Evolutionary conservation across 2,888 invertebrate genomes (phyloP), one percentile per base, ranked within the genome.

Genomic region (Galerucella pusilla): DNA sequence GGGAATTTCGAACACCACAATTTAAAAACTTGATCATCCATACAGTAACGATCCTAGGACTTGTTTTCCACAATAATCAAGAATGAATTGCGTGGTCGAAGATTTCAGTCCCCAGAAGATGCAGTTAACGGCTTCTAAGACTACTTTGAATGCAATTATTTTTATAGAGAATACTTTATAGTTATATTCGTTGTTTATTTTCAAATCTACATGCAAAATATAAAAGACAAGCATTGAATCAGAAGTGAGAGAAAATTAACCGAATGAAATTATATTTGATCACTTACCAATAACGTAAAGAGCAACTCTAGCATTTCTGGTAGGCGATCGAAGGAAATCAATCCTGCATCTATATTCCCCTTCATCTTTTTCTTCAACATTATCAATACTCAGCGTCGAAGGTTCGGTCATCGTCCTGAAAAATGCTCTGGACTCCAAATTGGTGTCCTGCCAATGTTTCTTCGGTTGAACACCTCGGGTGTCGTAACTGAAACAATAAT

Each of bases 311-410:
- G 93, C 91, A 86, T 95, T 94, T 80, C 92, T 91, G 11, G 95
- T 95, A 0, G 94, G 94, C 9, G 94, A 94, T 80, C 92, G 91
- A 82, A 92, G 91, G 88, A 94, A 95, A 88, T 96, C 95, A 67
- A 95, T 94, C 74, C 95, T 88, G 86, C 96, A 96, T 76, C 94
- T 90, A 87, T 95, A 95, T 80, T 94, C 90, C 9, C 94, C 95
- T 69, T 93, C 93, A 86, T 96, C 95, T 20, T 90, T 87, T 80
- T 91, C 90, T 77, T 88, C 88, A 74, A 94, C 89, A 80, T 89
- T 91, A 85, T 92, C 91, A 73, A 93, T 91, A 80, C 92, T 91
- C 71, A 93, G 89, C 49, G 92, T 90, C 7, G 93, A 91, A 0
- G 94, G 93, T 20, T 93, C 92, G 10, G 91, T 90, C 49, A 90